Evolutionary conservation across 2,888 invertebrate species (phyloP), one percentile per base, ranked within the genome.

Genomic region (Xestia c-nigrum): DNA sequence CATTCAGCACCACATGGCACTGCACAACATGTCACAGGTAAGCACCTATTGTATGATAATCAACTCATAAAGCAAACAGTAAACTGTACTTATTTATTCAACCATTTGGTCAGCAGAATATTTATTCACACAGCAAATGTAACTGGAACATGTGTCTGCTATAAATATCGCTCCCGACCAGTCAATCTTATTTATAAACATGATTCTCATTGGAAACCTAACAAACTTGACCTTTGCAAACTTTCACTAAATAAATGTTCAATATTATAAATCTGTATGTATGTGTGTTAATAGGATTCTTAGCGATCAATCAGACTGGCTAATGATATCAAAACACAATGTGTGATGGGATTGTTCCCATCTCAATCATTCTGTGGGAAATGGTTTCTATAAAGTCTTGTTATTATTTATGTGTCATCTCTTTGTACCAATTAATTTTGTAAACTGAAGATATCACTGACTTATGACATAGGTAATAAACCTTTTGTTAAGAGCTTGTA

Each of bases 1-100:
- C 46, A 97, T 98, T 88, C 97, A 98, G 82, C 98, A 98, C 89
- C 98, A 98, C 91, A 97, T 98, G 86, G 97, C 97, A 2, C 94
- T 98, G 69, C 97, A 98, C 83, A 98, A 98, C 90, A 97, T 98
- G 91, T 97, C 98, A 12, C 98, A 98, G 94, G 98, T 98, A 86
- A 96, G 66, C 31, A 47, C 12, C n/a, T 9, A 9, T 77, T 70
- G 38, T 40, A 16, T 31, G 14, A 24, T 16, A 65, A 68, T 47
- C 3, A 21, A 52, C 19, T 65, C 16, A 50, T 46, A 46, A 47
- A 52, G 14, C 1, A 50, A 3, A 21, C 40, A 16, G 19, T 38
- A 24, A 46, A 10, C 31, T 46, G n/a, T 31, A 38, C 19, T n/a
- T 9, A 24, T 69, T 52, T 52, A n/a, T 16, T 31, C 12, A 16